Base-by-base conservation (phyloP, 2,888 invertebrate genomes). In the Colletes collaris region DNA sequence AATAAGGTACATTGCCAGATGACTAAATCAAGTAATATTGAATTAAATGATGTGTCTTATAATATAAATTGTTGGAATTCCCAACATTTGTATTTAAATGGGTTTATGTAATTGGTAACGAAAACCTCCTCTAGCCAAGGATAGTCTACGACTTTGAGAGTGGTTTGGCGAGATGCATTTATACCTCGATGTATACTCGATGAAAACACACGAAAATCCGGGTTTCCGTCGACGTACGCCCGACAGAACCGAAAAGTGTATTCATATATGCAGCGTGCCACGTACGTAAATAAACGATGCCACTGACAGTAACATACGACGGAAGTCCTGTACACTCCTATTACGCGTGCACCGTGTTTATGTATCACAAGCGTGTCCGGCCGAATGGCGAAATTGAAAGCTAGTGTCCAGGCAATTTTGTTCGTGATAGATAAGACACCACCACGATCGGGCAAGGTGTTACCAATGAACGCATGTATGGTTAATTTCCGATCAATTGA, bases 231-330 rank as follows among this genome's bases (percentile, higher is more conserved):
- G 68, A 27, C 56, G 46, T 19, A 58, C 13, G 16, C 62, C 19
- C 63, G 16, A 8, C 19, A 56, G 56, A 35, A 58, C 52, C 65
- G 68, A 65, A 64, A 76, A 80, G 67, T 68, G 46, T 49, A n/a
- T 19, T 8, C 16, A 46, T n/a, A 46, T n/a, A 11, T n/a, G 40
- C 13, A 46, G 46, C n/a, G 50, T 16, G 27, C 44, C 50, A 27
- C 55, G 66, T 64, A 60, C 70, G 77, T 64, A 81, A 78, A 82
- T 73, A 74, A 73, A 53, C 60, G 70, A 68, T 52, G 37, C 53
- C 52, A 64, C n/a, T 77, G 82, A 74, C 81, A 74, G 73, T 81
- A 82, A 82, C 81, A 76, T 81, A 81, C 81, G 81, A 81, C 81
- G 81, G 81, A 81, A 80, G 81, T 81, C 81, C 81, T 81, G 81